A percentile compares a stretch with the other conserved stretches of the same genome.
These are phyloP conservation scores for Lissocephala sabroskyi DNA, from an alignment of 2,888 invertebrate species.

Conservation along the genomic window DNA sequence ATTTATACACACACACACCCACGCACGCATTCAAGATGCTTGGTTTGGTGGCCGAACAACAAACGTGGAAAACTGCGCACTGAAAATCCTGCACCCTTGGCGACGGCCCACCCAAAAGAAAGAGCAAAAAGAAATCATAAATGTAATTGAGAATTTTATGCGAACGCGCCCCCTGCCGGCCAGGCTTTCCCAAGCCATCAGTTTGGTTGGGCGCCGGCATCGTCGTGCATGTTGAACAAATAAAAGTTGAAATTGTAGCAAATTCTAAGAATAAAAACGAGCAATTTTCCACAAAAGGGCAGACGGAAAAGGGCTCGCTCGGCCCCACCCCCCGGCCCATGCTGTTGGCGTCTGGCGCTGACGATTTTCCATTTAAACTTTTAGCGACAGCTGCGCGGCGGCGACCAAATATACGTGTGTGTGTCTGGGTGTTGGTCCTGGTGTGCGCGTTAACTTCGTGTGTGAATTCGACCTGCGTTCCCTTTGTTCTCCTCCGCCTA, in stretches of 20 bases:
- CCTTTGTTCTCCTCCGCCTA: neutral
- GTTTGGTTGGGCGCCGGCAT: too few relatives aligned
- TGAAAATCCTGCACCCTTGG: slow-evolving; percentile 27
- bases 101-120: slow-evolving; percentile 13
- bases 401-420: neutral
- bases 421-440: neutral
- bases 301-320: slow-evolving; percentile 23
- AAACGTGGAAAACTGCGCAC: neutral
- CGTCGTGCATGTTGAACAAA: slow-evolving; percentile 32
- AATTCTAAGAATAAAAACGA: slow-evolving; percentile 50
- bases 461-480: too few relatives aligned
- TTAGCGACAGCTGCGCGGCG: slow-evolving; percentile 40
- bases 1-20: slow-evolving; percentile 6
- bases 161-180: too few relatives aligned
- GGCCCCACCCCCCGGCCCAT: slow-evolving; percentile 5
- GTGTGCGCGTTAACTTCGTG: too few relatives aligned
- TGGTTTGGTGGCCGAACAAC: too few relatives aligned
- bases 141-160: slow-evolving; percentile 64
- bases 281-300: slow-evolving; percentile 35
- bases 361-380: slow-evolving; percentile 56
- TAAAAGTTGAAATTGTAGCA: slow-evolving; percentile 63
- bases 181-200: too few relatives aligned
- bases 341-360: slow-evolving; percentile 45
- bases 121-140: slow-evolving; percentile 57
- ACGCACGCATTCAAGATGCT: neutral